Percentiles rank a stretch among this genome's conserved stretches.
These are phyloP conservation scores for Falco cherrug DNA, from an alignment of 2,797 vertebrate genomes.

Conservation along the genomic window DNA sequence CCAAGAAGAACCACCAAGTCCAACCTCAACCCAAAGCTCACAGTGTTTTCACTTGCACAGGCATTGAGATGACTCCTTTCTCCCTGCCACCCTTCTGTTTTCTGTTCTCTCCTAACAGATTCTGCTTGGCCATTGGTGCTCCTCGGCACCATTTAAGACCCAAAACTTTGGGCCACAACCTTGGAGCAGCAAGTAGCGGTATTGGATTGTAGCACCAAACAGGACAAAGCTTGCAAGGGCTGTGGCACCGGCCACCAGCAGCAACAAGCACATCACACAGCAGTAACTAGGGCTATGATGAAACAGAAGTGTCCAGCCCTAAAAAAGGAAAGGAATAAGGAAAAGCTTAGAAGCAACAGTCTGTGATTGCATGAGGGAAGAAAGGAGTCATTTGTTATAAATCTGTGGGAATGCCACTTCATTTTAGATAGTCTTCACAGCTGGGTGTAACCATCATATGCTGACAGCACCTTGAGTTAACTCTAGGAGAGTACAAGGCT, in stretches of 20 bases:
- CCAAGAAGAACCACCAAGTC: neutral
- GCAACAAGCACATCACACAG: neutral
- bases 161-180: neutral
- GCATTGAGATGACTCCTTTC: neutral
- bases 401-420: neutral
- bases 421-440: neutral
- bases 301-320: neutral
- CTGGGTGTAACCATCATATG: neutral
- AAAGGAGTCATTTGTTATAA: neutral
- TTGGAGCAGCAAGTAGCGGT: neutral
- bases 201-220: neutral
- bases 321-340: neutral
- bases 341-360: neutral
- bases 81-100: neutral
- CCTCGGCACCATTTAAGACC: neutral
- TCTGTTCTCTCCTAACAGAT: neutral
- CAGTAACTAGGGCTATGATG: neutral
- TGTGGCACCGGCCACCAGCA: neutral
- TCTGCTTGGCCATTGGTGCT: neutral
- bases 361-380: rapidly evolving
- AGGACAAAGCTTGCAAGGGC: neutral
- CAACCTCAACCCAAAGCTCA: neutral
- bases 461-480: neutral
- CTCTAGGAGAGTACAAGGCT: neutral
- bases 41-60: neutral